These are phyloP conservation scores for Acropora tenuis DNA, from an alignment of 64 coral and sea anemone species.

Conservation along the genomic window DNA sequence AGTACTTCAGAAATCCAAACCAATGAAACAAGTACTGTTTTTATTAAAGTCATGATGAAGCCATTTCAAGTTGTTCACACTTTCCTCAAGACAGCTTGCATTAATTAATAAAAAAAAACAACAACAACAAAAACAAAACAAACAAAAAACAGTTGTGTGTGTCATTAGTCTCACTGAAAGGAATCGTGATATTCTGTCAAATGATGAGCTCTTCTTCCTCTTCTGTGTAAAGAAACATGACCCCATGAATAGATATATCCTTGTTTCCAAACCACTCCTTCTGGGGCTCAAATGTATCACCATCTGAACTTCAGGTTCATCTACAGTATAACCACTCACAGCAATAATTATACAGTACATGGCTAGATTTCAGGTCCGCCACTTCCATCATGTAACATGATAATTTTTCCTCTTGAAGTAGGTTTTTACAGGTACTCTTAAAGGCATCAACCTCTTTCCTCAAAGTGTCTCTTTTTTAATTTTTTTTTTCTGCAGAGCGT, in stretches of 20 bases:
- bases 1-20: conserved; percentile 65
- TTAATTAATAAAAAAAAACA: not conserved
- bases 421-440: conserved; percentile 34
- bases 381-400: conserved; percentile 41
- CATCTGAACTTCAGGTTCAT: conserved; percentile 64
- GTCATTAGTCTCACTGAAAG: conserved; percentile 34
- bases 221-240: conserved; percentile 58
- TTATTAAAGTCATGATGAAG: conserved; percentile 3
- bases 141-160: conserved; percentile 58
- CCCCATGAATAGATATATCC: conserved; percentile 45
- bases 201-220: conserved; percentile 4
- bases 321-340: conserved; percentile 62
- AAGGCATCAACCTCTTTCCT: conserved; percentile 1
- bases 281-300: conserved; percentile 49
- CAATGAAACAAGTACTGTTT: conserved; percentile 16
- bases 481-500: not conserved
- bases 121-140: too few species aligned
- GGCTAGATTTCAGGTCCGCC: conserved; percentile 35
- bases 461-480: not conserved
- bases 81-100: conserved; percentile 66
- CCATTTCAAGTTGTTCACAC: conserved; percentile 9
- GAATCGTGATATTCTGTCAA: conserved; percentile 43
- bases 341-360: conserved; percentile 25
- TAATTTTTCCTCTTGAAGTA: conserved; percentile 40
- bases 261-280: conserved; percentile 71